Percentiles rank a stretch among this genome's conserved stretches.
These are phyloP conservation scores for Periphyllus acericola DNA, from an alignment of 2,888 invertebrate genomes.

Conservation along the genomic window DNA sequence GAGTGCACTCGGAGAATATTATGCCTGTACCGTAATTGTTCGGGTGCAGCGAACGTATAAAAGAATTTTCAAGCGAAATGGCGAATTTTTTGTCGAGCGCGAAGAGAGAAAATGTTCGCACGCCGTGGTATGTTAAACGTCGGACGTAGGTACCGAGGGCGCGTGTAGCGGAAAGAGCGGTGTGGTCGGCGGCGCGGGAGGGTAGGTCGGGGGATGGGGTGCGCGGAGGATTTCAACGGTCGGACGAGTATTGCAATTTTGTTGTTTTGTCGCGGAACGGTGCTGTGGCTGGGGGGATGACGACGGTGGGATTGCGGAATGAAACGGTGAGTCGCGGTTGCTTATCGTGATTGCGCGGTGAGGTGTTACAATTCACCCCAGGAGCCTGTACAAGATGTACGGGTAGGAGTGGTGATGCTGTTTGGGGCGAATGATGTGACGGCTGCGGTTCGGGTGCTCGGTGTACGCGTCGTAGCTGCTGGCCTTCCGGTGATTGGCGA, in stretches of 20 bases:
- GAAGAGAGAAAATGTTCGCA: no score
- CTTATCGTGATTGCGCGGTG: background rate
- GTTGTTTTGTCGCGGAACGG: background rate
- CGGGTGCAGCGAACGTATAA: background rate
- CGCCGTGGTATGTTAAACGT: background rate
- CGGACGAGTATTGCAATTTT: no score
- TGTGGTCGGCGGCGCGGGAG: no score
- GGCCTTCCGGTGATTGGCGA: background rate
- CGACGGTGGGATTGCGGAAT: background rate
- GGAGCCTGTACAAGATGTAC: constrained; percentile 71
- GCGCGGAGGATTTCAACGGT: no score
- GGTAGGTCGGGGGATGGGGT: no score
- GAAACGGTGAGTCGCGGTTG: background rate
- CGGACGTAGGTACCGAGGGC: background rate
- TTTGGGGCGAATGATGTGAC: constrained; percentile 69
- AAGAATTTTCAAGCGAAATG: background rate
- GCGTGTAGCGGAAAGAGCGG: background rate
- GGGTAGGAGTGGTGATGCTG: constrained; percentile 71
- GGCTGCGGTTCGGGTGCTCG: constrained; percentile 69
- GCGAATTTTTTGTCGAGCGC: background rate
- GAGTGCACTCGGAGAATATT: background rate
- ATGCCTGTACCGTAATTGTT: no score
- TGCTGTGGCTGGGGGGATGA: background rate
- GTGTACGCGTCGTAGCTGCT: constrained; percentile 57
- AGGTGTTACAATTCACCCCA: constrained; percentile 67